Evolutionary conservation across 2,888 invertebrate species (phyloP).

Genomic region (Subacronicta megacephala): DNA sequence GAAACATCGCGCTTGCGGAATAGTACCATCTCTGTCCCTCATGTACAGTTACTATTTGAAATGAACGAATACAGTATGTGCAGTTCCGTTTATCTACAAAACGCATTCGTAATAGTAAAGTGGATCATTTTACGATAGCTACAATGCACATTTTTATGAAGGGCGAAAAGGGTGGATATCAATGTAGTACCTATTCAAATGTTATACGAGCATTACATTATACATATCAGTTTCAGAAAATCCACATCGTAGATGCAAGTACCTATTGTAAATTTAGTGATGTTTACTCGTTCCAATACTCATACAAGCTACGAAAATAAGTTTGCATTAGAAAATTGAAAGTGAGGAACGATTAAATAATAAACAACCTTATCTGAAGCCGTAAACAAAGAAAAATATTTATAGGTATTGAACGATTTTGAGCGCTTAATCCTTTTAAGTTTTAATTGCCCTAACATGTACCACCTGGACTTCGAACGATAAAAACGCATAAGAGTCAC

Average conservation of each 20-base stretch:
- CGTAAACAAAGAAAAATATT: conserved; percentile 65
- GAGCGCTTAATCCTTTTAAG: conserved; percentile 71
- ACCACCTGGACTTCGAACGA: conserved; percentile 65
- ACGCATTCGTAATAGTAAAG: conserved; percentile 78
- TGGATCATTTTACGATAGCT: conserved; percentile 70
- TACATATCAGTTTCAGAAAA: conserved; percentile 34
- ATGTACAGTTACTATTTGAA: conserved; percentile 46
- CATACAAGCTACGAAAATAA: conserved; percentile 62
- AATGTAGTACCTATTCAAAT: conserved; percentile 55
- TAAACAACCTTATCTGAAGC: conserved; percentile 60
- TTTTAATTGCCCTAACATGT: conserved; percentile 62
- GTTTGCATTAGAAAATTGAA: conserved; percentile 66
- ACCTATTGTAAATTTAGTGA: conserved; percentile 59
- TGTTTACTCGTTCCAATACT: conserved; percentile 62
- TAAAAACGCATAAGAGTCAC: conserved; percentile 58
- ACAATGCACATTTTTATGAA: conserved; percentile 72
- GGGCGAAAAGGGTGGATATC: conserved; percentile 65
- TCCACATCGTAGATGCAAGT: conserved; percentile 48
- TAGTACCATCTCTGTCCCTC: conserved; percentile 70
- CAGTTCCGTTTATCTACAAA: conserved; percentile 66
- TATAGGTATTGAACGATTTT: conserved; percentile 61
- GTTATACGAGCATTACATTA: conserved; percentile 54
- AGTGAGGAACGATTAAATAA: conserved; percentile 64
- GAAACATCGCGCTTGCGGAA: conserved; percentile 57
- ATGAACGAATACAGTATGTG: conserved; percentile 63